These are phyloP conservation scores for Xylota sylvarum DNA, from an alignment of 2,888 invertebrate genomes.

Conservation along the genomic window DNA sequence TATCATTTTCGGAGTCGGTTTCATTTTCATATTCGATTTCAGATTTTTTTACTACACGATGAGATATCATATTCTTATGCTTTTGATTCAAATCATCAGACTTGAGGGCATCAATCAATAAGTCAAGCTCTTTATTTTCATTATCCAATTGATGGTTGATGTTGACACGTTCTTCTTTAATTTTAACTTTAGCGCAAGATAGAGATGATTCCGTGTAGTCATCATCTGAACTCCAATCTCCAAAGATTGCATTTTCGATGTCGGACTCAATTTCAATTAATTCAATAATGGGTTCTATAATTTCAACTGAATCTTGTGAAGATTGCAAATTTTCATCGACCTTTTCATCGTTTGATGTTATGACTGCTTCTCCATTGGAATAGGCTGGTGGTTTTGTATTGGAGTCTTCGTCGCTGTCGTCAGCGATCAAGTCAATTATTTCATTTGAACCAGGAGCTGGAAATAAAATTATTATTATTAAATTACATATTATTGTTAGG, in stretches of 20 bases:
- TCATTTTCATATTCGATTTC: slow-evolving; percentile 6
- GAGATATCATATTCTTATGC: not conserved
- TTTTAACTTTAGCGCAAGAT: slow-evolving; percentile 66
- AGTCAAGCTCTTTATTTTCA: slow-evolving; percentile 25
- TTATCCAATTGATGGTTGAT: not conserved
- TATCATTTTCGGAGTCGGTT: slow-evolving; percentile 14
- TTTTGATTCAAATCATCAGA: slow-evolving; percentile 10
- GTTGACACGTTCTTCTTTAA: slow-evolving; percentile 43
- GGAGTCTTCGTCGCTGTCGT: not conserved
- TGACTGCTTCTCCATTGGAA: not conserved
- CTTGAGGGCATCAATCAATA: slow-evolving; percentile 33
- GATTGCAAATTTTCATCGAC: not conserved
- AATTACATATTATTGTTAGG: not conserved
- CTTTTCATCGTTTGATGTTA: too few relatives aligned
- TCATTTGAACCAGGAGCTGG: not conserved
- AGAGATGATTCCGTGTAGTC: slow-evolving; percentile 75
- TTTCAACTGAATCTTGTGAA: slow-evolving; percentile 28
- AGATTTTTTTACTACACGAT: not conserved
- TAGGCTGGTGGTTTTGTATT: not conserved
- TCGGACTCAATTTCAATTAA: slow-evolving; percentile 54
- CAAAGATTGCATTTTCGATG: slow-evolving; percentile 43
- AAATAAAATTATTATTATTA: not conserved
- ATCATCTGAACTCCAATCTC: slow-evolving; percentile 58
- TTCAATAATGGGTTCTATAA: slow-evolving; percentile 29
- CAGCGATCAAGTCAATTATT: not conserved